Percentiles rank a stretch among this genome's conserved stretches.
Conservation (phyloP, 2,888 invertebrate genomes). For the Argyra leucocephala region DNA sequence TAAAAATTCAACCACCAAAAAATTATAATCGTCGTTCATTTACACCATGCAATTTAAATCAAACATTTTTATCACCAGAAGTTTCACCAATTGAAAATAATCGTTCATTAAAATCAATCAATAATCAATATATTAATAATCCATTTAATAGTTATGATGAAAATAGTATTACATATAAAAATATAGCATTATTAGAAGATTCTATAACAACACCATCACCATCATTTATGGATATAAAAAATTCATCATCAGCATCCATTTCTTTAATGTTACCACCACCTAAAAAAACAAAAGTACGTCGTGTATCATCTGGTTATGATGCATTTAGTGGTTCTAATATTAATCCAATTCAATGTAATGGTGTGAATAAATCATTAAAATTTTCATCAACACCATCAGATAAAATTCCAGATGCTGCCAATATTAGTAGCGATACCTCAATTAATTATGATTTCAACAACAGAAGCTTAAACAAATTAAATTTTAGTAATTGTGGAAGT, state of each 20-base stretch:
- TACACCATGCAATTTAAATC: slow-evolving; percentile 7
- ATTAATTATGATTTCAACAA: no score
- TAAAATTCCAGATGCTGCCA: neutral
- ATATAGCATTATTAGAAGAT: neutral
- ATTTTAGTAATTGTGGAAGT: no score
- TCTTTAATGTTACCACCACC: neutral
- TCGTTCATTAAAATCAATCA: neutral
- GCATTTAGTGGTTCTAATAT: neutral
- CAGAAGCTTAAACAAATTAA: no score
- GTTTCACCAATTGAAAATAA: neutral
- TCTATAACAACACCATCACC: neutral
- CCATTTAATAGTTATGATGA: neutral
- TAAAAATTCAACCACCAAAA: slow-evolving; percentile 6
- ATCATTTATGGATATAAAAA: neutral
- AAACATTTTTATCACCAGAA: neutral
- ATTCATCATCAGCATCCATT: neutral
- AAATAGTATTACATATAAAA: neutral
- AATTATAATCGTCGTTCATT: slow-evolving; percentile 4
- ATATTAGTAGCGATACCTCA: no score
- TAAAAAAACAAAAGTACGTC: neutral
- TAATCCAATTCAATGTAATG: no score
- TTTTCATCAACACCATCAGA: neutral
- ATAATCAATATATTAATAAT: neutral
- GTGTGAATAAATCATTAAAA: no score
- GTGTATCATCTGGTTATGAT: neutral